Base-by-base conservation (phyloP, 1,140 invertebrate species). In the Yoshiicerus persimilis region DNA sequence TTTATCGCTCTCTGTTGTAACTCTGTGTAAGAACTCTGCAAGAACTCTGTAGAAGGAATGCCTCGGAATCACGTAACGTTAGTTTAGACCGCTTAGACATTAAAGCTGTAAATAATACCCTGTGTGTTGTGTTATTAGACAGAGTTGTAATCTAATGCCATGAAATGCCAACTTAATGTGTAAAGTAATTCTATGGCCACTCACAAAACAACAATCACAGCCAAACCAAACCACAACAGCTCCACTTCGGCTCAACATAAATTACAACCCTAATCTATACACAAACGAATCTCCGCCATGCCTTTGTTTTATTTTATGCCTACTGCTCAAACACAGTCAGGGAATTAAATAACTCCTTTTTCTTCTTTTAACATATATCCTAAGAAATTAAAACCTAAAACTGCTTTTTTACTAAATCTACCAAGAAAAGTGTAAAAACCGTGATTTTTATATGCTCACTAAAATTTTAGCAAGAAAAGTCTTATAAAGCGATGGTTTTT, bases 41-140 rank as follows among this genome's bases (percentile, higher is more conserved):
- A 39, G 38, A 39, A 6, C 38, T 39, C 6, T 39, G 41, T 0
- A 16, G 41, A 3, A 56, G 47, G 20, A 56, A 56, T 56, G 47
- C 47, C 47, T 56, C 16, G n/a, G 3, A 56, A 56, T 56, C 47
- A 56, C 47, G 47, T 56, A 56, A 56, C 47, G 16, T 56, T 56
- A 70, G 66, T 70, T 70, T n/a, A 16, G 25, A 27, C 66, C 30
- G 27, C 4, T 10, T 11, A 25, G 66, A 25, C 23, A n/a, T 25
- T 30, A 11, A 13, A 30, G 64, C 66, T 70, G 66, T 80, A 80
- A 80, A 80, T 80, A 80, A 80, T 34, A 38, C 32, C 13, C 30
- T 80, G 75, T 80, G 75, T 77, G 70, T 36, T n/a, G 70, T 80
- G 75, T 80, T 80, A 80, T 80, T 80, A 80, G 70, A 77, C 75